These are phyloP conservation scores for Copidosoma aretas DNA, from an alignment of 2,888 invertebrate genomes.

Conservation along the genomic window DNA sequence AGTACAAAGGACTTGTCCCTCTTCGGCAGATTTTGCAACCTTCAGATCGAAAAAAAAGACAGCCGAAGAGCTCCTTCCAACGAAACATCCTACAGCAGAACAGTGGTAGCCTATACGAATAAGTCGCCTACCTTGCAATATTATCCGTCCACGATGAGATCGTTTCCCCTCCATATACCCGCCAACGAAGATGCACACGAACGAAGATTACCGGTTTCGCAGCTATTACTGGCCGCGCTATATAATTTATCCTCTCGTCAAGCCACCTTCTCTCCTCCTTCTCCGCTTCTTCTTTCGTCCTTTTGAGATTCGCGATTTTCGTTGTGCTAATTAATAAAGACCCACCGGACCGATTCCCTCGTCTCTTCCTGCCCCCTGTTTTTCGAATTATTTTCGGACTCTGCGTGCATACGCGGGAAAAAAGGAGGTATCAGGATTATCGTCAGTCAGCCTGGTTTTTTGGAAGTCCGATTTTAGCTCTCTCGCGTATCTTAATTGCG, in stretches of 20 bases:
- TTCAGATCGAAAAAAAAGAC: too few species aligned
- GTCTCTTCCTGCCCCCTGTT: too few species aligned
- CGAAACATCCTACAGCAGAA: neutral
- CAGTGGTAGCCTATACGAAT: constrained; percentile 31
- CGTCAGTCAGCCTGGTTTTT: neutral
- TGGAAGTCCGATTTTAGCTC: neutral
- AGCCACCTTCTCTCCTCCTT: neutral
- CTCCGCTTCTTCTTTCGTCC: too few species aligned
- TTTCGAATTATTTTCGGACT: too few species aligned
- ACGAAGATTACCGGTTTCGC: constrained; percentile 35
- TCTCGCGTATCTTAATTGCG: constrained; percentile 17
- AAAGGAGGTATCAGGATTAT: too few species aligned
- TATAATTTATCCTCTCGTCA: constrained; percentile 33
- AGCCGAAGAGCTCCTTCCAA: too few species aligned
- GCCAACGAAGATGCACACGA: constrained; percentile 13
- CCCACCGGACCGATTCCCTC: too few species aligned
- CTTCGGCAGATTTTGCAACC: too few species aligned
- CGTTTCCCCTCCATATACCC: constrained; percentile 14
- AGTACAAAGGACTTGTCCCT: too few species aligned
- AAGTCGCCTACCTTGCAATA: constrained; percentile 40
- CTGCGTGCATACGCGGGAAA: too few species aligned
- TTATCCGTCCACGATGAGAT: constrained; percentile 36
- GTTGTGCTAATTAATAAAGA: too few species aligned
- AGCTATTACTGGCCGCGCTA: constrained; percentile 18
- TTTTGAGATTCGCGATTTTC: too few species aligned